Evolutionary conservation across 1,140 invertebrate species (phyloP).

Genomic region (Geopemphigus sp.): DNA sequence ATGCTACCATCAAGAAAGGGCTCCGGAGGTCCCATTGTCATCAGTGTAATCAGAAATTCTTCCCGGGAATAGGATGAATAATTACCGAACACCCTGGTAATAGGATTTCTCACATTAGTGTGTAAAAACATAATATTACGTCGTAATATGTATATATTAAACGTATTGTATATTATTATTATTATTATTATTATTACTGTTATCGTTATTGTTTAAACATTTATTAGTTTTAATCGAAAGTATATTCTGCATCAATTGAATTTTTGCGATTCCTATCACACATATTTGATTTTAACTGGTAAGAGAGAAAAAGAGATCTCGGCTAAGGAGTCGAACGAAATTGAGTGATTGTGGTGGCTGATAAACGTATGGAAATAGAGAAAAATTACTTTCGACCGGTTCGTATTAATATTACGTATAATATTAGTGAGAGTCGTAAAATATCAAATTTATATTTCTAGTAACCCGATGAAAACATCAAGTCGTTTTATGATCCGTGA

Average conservation of each 20-base stretch:
- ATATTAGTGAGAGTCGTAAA: slow-evolving; percentile 27
- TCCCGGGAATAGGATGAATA: too few species aligned
- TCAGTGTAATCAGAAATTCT: slow-evolving; percentile 25
- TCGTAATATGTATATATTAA: neutral
- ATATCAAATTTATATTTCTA: slow-evolving; percentile 39
- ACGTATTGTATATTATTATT: neutral
- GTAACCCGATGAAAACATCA: slow-evolving; percentile 45
- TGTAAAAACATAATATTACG: neutral
- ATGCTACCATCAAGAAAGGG: too few species aligned
- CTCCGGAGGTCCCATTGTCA: neutral
- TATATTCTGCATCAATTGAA: neutral
- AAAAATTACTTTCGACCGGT: slow-evolving; percentile 17
- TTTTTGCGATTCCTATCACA: neutral
- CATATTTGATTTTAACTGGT: too few species aligned
- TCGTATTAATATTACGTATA: neutral
- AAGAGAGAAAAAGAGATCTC: neutral
- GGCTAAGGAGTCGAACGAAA: neutral
- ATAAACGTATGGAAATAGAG: neutral
- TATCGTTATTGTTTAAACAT: too few species aligned
- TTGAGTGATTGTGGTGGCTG: neutral
- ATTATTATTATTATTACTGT: slow-evolving; percentile 20
- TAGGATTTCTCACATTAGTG: neutral
- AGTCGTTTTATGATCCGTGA: slow-evolving; percentile 25
- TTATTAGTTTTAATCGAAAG: slow-evolving; percentile 35
- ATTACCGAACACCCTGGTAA: slow-evolving; percentile 5